Percentiles rank a stretch among this genome's conserved stretches.
These are phyloP conservation scores for Schizopygopsis malacanthus DNA, from an alignment of 2,797 vertebrate genomes.

Conservation along the genomic window DNA sequence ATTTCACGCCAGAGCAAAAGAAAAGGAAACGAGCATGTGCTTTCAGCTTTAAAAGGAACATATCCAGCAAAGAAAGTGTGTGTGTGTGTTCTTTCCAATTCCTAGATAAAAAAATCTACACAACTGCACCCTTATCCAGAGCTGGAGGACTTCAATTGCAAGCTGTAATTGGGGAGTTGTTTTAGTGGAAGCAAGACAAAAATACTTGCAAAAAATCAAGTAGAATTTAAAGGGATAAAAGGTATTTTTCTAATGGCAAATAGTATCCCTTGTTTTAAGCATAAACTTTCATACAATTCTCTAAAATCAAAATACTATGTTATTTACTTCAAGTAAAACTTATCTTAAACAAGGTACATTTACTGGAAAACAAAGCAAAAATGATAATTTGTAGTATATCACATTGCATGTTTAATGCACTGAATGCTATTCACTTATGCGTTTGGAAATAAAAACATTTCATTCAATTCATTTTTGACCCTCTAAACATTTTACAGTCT, in stretches of 20 bases:
- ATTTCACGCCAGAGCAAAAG: background rate
- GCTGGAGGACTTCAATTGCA: background rate
- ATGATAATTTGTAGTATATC: background rate
- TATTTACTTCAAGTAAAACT: background rate
- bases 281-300: background rate
- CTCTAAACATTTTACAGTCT: background rate
- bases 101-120: background rate
- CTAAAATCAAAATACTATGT: background rate
- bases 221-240: background rate
- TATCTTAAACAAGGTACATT: background rate
- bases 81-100: background rate
- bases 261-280: background rate
- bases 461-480: background rate
- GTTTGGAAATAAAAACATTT: background rate
- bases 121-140: background rate
- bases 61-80: background rate
- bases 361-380: background rate
- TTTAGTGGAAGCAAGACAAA: background rate
- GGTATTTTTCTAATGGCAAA: background rate
- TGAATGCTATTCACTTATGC: background rate
- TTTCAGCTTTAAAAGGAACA: constrained; percentile 6
- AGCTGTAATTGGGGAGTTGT: background rate
- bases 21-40: background rate
- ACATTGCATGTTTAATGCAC: background rate
- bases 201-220: background rate